These are phyloP conservation scores for Mayetiola destructor DNA, from an alignment of 2,888 invertebrate genomes.

Conservation along the genomic window DNA sequence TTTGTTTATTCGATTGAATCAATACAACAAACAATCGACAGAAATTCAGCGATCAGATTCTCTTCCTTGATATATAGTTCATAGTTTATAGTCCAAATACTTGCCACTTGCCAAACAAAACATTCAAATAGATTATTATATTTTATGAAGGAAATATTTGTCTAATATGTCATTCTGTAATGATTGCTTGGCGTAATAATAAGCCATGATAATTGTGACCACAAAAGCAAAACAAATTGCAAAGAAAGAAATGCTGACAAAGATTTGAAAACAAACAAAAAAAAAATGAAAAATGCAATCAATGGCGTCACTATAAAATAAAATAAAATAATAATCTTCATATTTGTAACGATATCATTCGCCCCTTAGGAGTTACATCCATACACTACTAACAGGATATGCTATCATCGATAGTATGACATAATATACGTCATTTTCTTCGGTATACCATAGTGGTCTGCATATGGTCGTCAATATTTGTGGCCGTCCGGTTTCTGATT, in stretches of 20 bases:
- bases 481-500: no score
- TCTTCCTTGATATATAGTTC: no score
- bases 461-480: no score
- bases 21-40: no score
- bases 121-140: conserved; percentile 6
- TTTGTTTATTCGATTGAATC: no score
- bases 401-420: not conserved
- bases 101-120: no score
- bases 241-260: no score
- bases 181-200: not conserved
- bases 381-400: conserved; percentile 4
- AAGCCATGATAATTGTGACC: conserved; percentile 2
- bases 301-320: conserved; percentile 3
- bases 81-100: no score
- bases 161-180: not conserved
- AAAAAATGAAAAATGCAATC: not conserved
- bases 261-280: no score
- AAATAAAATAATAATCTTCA: conserved; percentile 7
- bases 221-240: not conserved
- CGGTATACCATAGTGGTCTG: not conserved
- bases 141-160: conserved; percentile 4
- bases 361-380: conserved; percentile 13
- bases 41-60: no score
- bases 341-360: no score
- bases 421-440: not conserved